Conservation (phyloP, 2,888 invertebrate species). For the Lochmaea crataegi region DNA sequence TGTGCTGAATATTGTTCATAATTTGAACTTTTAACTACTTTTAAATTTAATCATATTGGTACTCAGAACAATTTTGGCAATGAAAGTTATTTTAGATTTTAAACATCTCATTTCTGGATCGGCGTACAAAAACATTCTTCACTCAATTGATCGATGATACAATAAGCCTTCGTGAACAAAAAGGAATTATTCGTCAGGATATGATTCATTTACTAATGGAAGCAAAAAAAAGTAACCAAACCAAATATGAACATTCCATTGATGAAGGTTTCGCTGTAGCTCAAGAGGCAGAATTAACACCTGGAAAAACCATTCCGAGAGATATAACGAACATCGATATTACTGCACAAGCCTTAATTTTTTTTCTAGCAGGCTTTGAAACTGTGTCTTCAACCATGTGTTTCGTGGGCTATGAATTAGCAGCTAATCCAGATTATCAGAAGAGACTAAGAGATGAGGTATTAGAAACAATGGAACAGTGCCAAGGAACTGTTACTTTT, state of each 20-base stretch:
- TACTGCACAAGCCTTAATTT: constrained; percentile 68
- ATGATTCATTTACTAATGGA: constrained; percentile 70
- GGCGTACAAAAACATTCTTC: no score
- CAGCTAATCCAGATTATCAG: constrained; percentile 70
- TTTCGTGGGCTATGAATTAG: constrained; percentile 69
- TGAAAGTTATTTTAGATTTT: no score
- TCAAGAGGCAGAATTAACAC: no score
- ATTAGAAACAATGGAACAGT: constrained; percentile 42
- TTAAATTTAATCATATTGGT: no score
- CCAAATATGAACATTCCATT: constrained; percentile 32
- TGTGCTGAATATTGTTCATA: no score
- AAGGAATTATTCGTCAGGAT: constrained; percentile 51
- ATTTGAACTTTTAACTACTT: no score
- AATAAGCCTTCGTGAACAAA: not conserved
- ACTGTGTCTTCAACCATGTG: constrained; percentile 64
- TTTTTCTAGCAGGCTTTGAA: constrained; percentile 68
- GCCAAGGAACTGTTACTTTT: constrained; percentile 65
- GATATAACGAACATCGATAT: constrained; percentile 66
- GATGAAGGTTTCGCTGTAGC: no score
- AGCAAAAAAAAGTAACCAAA: constrained; percentile 57
- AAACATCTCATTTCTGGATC: no score
- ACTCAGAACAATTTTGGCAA: no score
- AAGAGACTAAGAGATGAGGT: constrained; percentile 67
- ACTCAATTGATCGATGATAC: no score
- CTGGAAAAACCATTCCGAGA: not conserved